Conservation (phyloP, 2,888 invertebrate genomes). For the Meteorus cinctellus region DNA sequence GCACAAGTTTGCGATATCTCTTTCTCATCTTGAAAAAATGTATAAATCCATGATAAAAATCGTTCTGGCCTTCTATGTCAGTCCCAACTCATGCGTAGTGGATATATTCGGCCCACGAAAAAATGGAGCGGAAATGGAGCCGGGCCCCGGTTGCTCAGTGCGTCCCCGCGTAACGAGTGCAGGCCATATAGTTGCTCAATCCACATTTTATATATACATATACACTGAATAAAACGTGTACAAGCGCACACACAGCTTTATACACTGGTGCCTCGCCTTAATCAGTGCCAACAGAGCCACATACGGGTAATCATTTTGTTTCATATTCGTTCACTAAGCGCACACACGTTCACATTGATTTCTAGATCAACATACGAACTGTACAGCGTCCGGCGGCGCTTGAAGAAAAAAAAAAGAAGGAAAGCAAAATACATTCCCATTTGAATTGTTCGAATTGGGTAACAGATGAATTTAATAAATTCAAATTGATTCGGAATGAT, state of each 20-base stretch:
- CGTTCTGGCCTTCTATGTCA: conserved; percentile 9
- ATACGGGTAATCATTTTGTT: conserved; percentile 27
- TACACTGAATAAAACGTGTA: conserved; percentile 3
- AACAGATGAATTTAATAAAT: neutral
- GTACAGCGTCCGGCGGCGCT: neutral
- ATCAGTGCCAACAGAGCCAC: conserved; percentile 50
- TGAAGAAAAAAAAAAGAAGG: neutral
- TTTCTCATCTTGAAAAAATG: neutral
- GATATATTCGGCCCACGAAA: conserved; percentile 60
- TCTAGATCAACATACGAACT: neutral
- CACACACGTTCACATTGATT: neutral
- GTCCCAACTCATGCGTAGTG: conserved; percentile 11
- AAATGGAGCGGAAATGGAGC: conserved; percentile 67
- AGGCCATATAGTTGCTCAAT: conserved; percentile 44
- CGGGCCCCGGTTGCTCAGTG: conserved; percentile 59
- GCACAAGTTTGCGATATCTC: neutral
- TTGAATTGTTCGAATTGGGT: neutral
- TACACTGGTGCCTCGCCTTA: conserved; percentile 56
- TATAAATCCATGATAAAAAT: neutral
- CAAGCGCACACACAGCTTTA: neutral
- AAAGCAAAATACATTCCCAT: neutral
- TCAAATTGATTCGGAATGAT: neutral
- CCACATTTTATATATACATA: conserved; percentile 22
- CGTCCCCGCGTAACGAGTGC: conserved; percentile 57
- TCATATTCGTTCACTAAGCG: conserved; percentile 28